Evolutionary conservation across 2,113 vertebrate species (phyloP).

Genomic region (Syrrhaptes paradoxus): DNA sequence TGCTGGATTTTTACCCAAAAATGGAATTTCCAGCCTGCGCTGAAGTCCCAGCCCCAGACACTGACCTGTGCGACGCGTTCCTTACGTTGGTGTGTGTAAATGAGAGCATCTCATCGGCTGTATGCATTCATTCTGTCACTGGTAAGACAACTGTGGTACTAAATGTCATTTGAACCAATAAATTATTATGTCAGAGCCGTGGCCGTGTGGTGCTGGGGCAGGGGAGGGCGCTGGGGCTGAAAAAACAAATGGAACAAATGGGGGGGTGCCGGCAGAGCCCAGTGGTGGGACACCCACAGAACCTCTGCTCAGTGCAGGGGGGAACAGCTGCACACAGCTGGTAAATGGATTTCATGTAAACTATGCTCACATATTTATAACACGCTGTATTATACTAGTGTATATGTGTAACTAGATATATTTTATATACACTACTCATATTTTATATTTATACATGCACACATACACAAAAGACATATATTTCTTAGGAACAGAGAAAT

Average conservation of each 20-base stretch:
- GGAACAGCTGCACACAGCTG: too few species aligned
- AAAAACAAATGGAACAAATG: too few species aligned
- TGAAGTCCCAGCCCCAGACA: background rate
- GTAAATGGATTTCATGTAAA: background rate
- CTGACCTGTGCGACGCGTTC: background rate
- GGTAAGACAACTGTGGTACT: constrained; percentile 68
- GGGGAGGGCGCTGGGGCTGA: background rate
- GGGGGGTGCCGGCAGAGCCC: background rate
- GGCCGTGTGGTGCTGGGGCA: background rate
- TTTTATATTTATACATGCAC: background rate
- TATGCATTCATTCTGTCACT: constrained; percentile 63
- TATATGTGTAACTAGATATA: background rate
- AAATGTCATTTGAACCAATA: constrained; percentile 71
- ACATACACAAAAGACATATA: background rate
- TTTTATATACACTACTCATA: background rate
- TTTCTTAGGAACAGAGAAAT: background rate
- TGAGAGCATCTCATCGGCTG: constrained; percentile 39
- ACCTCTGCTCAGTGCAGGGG: background rate
- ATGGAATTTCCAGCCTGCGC: background rate
- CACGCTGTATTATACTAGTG: background rate
- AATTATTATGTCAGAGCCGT: constrained; percentile 64
- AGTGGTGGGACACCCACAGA: background rate
- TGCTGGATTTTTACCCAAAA: constrained; percentile 32
- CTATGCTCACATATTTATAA: rapidly evolving
- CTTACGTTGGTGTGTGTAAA: constrained; percentile 59